phyloP scores from a whole-genome alignment of 2,113 vertebrate genomes.

The Triplophysa tibetana region DNA sequence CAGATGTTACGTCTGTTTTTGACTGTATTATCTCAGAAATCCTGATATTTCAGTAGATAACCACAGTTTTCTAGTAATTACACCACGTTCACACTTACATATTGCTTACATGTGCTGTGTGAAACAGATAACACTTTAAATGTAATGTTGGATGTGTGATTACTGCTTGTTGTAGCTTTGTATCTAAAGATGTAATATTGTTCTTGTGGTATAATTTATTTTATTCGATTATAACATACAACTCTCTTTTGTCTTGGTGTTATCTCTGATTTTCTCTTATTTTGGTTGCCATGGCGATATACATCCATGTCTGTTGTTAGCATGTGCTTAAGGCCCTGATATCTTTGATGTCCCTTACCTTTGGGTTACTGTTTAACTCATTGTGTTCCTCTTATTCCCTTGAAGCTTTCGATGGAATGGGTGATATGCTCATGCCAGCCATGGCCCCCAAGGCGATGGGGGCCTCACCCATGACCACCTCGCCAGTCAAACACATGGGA shows the following conservation, averaged over 20 bases:
- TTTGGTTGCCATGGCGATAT: not conserved
- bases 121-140: no score
- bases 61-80: no score
- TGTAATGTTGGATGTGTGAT: not conserved
- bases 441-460: conserved; percentile 83
- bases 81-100: not conserved
- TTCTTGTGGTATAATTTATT: not conserved
- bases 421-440: conserved; percentile 95
- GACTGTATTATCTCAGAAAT: no score
- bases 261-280: not conserved
- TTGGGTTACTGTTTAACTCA: not conserved
- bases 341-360: not conserved
- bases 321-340: not conserved
- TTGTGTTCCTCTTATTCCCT: conserved; percentile 28
- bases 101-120: no score
- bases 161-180: not conserved
- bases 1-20: no score
- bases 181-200: not conserved
- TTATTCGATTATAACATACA: not conserved
- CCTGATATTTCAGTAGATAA: no score
- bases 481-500: conserved; percentile 61
- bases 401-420: conserved; percentile 94
- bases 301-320: not conserved
- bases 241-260: not conserved
- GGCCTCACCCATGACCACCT: conserved; percentile 57